phyloP scores from a whole-genome alignment of 2,888 invertebrate species.

The Mongoloraphidia duomilia region DNA sequence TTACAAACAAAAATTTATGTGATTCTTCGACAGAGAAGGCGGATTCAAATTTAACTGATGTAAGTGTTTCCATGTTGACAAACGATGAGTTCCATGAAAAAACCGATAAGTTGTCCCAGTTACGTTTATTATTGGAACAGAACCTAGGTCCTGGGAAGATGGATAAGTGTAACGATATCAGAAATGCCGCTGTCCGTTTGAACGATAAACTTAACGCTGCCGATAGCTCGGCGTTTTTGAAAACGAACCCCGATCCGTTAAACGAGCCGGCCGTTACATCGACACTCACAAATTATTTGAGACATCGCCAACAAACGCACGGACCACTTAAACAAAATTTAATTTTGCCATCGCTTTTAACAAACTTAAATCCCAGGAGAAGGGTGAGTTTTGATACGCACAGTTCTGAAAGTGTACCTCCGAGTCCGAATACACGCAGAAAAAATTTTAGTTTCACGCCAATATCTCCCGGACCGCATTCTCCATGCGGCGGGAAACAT shows the following conservation, averaged over 20 bases:
- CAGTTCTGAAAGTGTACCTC: constrained; percentile 38
- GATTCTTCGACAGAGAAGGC: too few relatives aligned
- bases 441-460: constrained; percentile 77
- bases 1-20: too few relatives aligned
- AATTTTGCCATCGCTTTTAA: constrained; percentile 24
- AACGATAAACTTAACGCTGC: too few relatives aligned
- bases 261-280: too few relatives aligned
- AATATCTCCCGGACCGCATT: constrained; percentile 66
- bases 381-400: constrained; percentile 43
- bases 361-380: constrained; percentile 26
- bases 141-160: constrained; percentile 34
- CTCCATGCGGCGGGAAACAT: constrained; percentile 34
- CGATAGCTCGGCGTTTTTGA: too few relatives aligned
- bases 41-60: too few relatives aligned
- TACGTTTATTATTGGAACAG: constrained; percentile 54
- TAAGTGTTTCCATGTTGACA: not conserved
- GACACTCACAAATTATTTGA: not conserved
- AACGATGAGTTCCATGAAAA: constrained; percentile 38
- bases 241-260: too few relatives aligned
- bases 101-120: constrained; percentile 55
- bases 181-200: too few relatives aligned
- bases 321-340: constrained; percentile 20
- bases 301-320: constrained; percentile 2
- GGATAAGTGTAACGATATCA: too few relatives aligned
- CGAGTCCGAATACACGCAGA: constrained; percentile 61